Percentiles rank a stretch among this genome's conserved stretches.
Evolutionary conservation across 2,888 invertebrate species (phyloP).

Genomic region (Netelia inedita): DNA sequence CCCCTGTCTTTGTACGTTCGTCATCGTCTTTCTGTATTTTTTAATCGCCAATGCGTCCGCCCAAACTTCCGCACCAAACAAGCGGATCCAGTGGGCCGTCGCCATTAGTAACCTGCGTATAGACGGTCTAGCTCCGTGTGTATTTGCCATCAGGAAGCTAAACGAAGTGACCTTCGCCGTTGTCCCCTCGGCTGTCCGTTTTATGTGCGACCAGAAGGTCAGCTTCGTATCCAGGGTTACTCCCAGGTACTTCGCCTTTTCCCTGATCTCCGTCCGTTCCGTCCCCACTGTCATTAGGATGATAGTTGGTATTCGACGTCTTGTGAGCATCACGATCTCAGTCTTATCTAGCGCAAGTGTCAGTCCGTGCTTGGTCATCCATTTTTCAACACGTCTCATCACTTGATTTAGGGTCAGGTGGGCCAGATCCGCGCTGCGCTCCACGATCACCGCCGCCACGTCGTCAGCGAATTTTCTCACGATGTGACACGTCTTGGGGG

Average conservation of each 20-base stretch:
- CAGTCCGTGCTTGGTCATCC: conserved; percentile 37
- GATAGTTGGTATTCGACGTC: conserved; percentile 53
- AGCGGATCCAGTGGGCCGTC: no score
- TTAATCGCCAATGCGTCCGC: conserved; percentile 52
- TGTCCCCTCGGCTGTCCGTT: conserved; percentile 63
- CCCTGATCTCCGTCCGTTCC: conserved; percentile 7
- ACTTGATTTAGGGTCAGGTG: conserved; percentile 5
- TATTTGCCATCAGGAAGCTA: no score
- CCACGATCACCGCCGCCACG: conserved; percentile 6
- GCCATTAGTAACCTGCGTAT: no score
- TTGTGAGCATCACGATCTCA: conserved; percentile 63
- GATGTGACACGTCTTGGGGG: no score
- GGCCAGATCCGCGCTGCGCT: conserved; percentile 47
- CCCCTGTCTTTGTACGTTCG: conserved; percentile 48
- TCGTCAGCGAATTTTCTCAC: no score
- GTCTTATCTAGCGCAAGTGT: conserved; percentile 65
- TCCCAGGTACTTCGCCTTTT: conserved; percentile 52
- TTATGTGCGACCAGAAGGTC: conserved; percentile 58
- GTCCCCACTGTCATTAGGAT: conserved; percentile 48
- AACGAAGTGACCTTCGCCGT: background rate
- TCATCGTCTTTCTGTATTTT: conserved; percentile 61
- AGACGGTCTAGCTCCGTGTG: no score
- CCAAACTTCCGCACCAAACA: background rate
- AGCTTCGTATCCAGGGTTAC: no score
- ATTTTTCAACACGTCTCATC: background rate